A percentile compares a stretch with the other conserved stretches of the same genome.
Conservation (phyloP, 2,113 vertebrate species). For the Bucco capensis region DNA sequence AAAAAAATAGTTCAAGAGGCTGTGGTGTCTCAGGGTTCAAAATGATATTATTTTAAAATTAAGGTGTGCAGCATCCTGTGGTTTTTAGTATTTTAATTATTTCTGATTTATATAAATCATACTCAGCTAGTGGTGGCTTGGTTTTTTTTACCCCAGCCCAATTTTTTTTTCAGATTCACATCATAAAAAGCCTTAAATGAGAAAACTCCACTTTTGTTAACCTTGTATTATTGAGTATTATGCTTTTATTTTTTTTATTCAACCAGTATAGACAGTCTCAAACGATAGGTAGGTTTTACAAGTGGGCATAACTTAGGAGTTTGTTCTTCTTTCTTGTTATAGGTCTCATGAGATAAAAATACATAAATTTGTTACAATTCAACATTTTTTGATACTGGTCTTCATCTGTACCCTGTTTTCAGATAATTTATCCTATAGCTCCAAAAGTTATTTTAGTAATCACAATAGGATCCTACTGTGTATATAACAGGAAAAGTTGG, state of each 20-base stretch:
- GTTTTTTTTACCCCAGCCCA: neutral
- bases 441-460: neutral
- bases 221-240: neutral
- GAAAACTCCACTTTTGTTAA: neutral
- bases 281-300: neutral
- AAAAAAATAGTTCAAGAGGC: neutral
- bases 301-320: neutral
- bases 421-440: neutral
- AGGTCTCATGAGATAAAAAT: neutral
- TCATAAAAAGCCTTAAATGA: neutral
- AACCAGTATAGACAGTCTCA: neutral
- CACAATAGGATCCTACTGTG: rapidly evolving
- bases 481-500: neutral
- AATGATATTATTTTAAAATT: neutral
- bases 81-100: neutral
- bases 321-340: neutral
- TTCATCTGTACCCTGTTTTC: neutral
- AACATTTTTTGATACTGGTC: neutral
- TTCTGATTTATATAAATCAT: neutral
- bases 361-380: neutral
- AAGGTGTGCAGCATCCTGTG: neutral
- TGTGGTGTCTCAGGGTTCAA: neutral
- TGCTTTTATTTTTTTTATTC: neutral
- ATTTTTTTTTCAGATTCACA: neutral
- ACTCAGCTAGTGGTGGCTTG: neutral